phyloP scores from a whole-genome alignment of 2,113 vertebrate species.

The Chitala chitala region DNA sequence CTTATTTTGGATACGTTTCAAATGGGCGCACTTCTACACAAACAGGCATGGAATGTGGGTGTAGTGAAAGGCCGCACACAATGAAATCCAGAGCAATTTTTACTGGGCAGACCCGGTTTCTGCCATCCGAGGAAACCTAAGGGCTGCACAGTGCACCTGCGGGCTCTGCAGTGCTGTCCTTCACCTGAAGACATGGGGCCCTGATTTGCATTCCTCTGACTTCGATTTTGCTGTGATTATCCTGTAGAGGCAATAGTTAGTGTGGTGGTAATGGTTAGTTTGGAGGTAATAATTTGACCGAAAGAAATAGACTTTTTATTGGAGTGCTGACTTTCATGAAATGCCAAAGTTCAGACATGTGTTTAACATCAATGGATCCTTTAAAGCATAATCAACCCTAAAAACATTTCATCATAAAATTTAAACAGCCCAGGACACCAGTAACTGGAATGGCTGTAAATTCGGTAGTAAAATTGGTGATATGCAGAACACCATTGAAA shows the following conservation, averaged over 20 bases:
- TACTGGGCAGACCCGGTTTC: not conserved
- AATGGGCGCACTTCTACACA: not conserved
- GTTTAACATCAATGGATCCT: conserved; percentile 13
- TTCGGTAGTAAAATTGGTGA: not conserved
- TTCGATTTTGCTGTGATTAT: too few relatives aligned
- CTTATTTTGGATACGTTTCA: too few relatives aligned
- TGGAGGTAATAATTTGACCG: too few relatives aligned
- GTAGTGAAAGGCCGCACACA: not conserved
- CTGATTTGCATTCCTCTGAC: too few relatives aligned
- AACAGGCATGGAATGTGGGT: not conserved
- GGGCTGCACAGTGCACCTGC: too few relatives aligned
- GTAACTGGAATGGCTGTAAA: not conserved
- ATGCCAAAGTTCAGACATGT: conserved; percentile 1
- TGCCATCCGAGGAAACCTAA: too few relatives aligned
- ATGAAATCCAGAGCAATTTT: not conserved
- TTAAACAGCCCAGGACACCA: not conserved
- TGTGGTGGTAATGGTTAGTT: too few relatives aligned
- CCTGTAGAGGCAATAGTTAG: too few relatives aligned
- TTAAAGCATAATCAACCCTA: not conserved
- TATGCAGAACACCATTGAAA: not conserved
- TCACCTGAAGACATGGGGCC: too few relatives aligned
- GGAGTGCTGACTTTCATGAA: not conserved
- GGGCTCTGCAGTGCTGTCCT: too few relatives aligned
- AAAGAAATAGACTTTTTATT: too few relatives aligned
- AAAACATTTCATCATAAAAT: conserved; percentile 13